Percentiles rank a stretch among this genome's conserved stretches.
phyloP scores from a whole-genome alignment of 2,113 vertebrate genomes.

The Pachypanchax playfairii region DNA sequence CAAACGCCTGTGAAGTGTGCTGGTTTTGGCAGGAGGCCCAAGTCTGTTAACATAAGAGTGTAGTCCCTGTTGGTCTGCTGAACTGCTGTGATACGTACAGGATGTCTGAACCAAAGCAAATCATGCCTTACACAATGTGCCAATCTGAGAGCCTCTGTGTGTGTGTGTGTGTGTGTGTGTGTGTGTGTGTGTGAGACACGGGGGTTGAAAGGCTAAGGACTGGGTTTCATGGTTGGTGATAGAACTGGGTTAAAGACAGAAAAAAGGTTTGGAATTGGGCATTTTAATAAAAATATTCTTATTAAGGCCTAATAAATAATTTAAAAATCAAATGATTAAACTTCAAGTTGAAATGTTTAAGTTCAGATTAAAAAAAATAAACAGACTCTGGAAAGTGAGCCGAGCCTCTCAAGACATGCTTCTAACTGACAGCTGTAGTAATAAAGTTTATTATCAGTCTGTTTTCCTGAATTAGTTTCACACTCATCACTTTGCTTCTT shows the following conservation, averaged over 20 bases:
- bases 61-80: slow-evolving; percentile 51
- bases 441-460: too few species aligned
- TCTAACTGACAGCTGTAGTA: too few species aligned
- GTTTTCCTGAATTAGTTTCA: too few species aligned
- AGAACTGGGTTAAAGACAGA: not conserved
- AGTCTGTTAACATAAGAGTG: slow-evolving; percentile 67
- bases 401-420: too few species aligned
- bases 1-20: slow-evolving; percentile 61
- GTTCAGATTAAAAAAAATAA: too few species aligned
- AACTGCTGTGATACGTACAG: slow-evolving; percentile 67
- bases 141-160: slow-evolving; percentile 15
- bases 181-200: slow-evolving; percentile 1
- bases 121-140: slow-evolving; percentile 38
- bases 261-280: too few species aligned
- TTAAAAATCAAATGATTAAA: too few species aligned
- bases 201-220: not conserved
- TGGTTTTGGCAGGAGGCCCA: slow-evolving; percentile 72
- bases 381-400: too few species aligned
- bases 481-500: too few species aligned
- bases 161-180: slow-evolving; percentile 6
- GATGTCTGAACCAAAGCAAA: slow-evolving; percentile 64
- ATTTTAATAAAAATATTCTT: too few species aligned
- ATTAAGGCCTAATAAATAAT: too few species aligned
- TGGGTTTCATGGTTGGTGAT: not conserved
- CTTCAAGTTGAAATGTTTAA: too few species aligned